phyloP scores from a whole-genome alignment of 2,888 invertebrate genomes.

The Portevinia maculata region DNA sequence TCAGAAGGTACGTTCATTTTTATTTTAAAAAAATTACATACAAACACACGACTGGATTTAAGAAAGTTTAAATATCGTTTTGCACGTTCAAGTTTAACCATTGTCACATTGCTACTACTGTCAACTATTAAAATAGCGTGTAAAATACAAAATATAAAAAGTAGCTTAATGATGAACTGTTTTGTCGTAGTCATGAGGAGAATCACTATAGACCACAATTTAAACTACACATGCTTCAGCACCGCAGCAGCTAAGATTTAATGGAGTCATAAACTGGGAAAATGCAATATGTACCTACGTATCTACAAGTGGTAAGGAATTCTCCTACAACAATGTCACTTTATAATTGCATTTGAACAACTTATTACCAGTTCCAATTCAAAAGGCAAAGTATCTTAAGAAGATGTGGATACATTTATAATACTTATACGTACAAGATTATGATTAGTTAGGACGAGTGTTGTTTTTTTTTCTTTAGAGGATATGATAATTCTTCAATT shows the following conservation, averaged over 20 bases:
- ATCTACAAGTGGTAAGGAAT: background rate
- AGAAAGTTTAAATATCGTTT: constrained; percentile 78
- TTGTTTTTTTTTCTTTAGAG: too few species aligned
- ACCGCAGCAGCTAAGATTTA: constrained; percentile 11
- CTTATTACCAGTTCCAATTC: background rate
- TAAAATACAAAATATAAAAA: constrained; percentile 30
- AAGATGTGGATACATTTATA: too few species aligned
- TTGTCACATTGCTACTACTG: constrained; percentile 6
- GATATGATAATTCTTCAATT: too few species aligned
- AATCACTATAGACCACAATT: constrained; percentile 16
- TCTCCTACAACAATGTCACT: background rate
- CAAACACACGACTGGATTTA: constrained; percentile 77
- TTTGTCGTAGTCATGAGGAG: constrained; percentile 27
- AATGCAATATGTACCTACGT: constrained; percentile 6
- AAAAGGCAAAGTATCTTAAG: background rate
- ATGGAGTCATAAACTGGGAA: background rate
- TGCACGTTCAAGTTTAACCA: constrained; percentile 63
- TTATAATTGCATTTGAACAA: background rate
- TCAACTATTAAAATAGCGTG: background rate
- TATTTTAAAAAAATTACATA: constrained; percentile 71
- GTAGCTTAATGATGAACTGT: constrained; percentile 10
- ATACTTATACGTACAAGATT: too few species aligned
- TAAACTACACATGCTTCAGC: constrained; percentile 5
- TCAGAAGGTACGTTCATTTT: background rate
- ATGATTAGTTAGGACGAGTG: too few species aligned